Percentiles rank a stretch among this genome's conserved stretches.
phyloP scores from a whole-genome alignment of 2,113 vertebrate genomes.

The Echinops telfairi region DNA sequence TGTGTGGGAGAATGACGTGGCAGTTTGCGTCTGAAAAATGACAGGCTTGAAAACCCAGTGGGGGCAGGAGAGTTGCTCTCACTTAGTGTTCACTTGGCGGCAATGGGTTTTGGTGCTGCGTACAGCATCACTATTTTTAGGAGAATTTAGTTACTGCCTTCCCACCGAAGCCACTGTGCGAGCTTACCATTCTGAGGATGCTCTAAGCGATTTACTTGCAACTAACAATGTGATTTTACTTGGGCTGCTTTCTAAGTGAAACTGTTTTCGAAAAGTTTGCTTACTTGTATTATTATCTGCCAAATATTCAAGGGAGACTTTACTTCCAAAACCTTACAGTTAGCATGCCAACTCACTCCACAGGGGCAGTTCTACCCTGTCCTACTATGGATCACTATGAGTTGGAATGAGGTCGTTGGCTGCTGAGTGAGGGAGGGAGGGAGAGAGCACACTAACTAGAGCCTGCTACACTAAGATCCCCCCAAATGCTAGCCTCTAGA shows the following conservation, averaged over 20 bases:
- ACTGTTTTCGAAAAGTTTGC: conserved; percentile 6
- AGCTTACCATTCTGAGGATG: conserved; percentile 43
- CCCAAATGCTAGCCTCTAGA: background rate
- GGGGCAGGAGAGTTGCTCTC: background rate
- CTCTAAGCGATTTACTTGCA: conserved; percentile 8
- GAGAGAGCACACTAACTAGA: background rate
- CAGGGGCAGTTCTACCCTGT: too few relatives aligned
- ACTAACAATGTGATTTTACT: conserved; percentile 50
- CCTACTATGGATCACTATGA: too few relatives aligned
- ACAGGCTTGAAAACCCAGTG: background rate
- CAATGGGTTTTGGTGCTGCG: background rate
- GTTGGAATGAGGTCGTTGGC: too few relatives aligned
- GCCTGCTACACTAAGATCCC: background rate
- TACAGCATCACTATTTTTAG: background rate
- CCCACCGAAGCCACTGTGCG: background rate
- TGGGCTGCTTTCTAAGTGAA: background rate
- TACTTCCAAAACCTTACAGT: background rate
- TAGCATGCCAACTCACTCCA: background rate
- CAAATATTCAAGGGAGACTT: conserved; percentile 43
- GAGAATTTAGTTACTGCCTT: background rate
- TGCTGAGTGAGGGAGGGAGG: too few relatives aligned
- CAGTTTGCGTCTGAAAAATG: background rate
- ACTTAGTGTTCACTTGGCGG: background rate
- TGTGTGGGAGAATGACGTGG: background rate
- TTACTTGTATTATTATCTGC: conserved; percentile 52